Conservation (phyloP, 2,113 vertebrate genomes). For the Chroicocephalus ridibundus region DNA sequence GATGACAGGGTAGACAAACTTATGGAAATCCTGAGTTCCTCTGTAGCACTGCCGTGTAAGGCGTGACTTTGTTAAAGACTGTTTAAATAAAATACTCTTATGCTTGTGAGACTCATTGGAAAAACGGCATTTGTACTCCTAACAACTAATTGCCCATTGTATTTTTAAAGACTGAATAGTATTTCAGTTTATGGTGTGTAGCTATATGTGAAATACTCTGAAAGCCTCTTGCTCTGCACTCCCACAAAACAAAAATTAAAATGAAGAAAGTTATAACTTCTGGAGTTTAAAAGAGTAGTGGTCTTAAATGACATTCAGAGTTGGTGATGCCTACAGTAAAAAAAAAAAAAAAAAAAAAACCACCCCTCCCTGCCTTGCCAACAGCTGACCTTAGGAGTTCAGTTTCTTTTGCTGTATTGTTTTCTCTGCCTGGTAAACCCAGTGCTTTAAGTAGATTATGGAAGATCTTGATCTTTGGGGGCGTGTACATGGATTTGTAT, state of each 20-base stretch:
- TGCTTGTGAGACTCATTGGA: neutral
- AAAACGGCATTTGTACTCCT: constrained; percentile 3
- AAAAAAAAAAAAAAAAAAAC: neutral
- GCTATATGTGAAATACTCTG: neutral
- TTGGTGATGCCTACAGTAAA: neutral
- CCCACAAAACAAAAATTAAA: neutral
- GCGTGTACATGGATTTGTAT: neutral
- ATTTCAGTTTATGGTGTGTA: neutral
- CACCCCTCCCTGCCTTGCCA: neutral
- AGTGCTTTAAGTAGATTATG: neutral
- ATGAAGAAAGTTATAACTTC: neutral
- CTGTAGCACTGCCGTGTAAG: neutral
- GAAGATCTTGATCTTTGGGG: neutral
- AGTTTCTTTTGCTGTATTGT: neutral
- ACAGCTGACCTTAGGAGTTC: neutral
- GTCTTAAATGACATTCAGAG: neutral
- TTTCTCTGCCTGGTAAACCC: neutral
- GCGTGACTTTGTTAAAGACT: neutral
- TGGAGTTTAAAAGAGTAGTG: neutral
- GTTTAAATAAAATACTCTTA: neutral
- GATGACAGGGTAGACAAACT: neutral
- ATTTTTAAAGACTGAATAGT: neutral
- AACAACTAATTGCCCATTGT: neutral
- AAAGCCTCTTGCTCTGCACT: neutral
- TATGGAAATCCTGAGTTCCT: neutral